Evolutionary conservation across 2,888 invertebrate genomes (phyloP).

Genomic region (Macaria notata): DNA sequence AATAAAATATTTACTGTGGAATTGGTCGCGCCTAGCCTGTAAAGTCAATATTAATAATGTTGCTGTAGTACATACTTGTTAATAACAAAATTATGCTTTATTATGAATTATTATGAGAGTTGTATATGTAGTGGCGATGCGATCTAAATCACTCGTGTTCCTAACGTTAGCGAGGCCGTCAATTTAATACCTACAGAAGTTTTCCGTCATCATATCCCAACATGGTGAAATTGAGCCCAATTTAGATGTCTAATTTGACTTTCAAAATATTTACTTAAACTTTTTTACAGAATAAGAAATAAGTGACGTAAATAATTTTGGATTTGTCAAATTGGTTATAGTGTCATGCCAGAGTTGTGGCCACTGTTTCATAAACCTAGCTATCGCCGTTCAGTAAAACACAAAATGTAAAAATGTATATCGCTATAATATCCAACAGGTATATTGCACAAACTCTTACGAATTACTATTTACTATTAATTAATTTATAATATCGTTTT

Average conservation of each 20-base stretch:
- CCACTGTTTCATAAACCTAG: conserved; percentile 44
- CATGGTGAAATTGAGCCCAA: background rate
- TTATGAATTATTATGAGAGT: conserved; percentile 61
- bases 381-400: conserved; percentile 61
- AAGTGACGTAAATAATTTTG: too few relatives aligned
- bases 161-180: conserved; percentile 42
- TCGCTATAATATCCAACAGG: conserved; percentile 62
- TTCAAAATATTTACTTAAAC: too few relatives aligned
- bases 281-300: too few relatives aligned
- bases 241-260: too few relatives aligned
- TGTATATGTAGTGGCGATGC: conserved; percentile 69
- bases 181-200: background rate
- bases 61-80: conserved; percentile 70
- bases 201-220: background rate
- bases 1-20: conserved; percentile 60
- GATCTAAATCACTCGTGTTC: conserved; percentile 58
- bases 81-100: conserved; percentile 74
- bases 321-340: too few relatives aligned
- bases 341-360: too few relatives aligned
- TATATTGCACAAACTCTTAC: conserved; percentile 71
- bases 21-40: conserved; percentile 61
- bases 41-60: conserved; percentile 68
- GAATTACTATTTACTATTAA: conserved; percentile 41
- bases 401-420: conserved; percentile 68
- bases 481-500: conserved; percentile 51